A percentile compares a stretch with the other conserved stretches of the same genome.
Evolutionary conservation across 2,113 vertebrate genomes (phyloP).

Genomic region (Rhipidura dahli): DNA sequence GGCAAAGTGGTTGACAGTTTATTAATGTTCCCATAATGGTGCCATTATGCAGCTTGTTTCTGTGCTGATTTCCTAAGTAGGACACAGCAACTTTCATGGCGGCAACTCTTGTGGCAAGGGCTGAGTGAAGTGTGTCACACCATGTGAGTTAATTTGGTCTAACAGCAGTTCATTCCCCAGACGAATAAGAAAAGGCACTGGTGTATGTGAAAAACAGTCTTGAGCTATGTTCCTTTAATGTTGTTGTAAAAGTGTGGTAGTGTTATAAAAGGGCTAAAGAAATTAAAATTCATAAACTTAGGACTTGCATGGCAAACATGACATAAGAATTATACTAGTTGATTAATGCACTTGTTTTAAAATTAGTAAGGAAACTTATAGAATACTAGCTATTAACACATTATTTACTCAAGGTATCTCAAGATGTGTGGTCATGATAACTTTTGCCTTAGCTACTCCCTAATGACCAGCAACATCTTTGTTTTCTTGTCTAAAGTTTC

Average conservation of each 20-base stretch:
- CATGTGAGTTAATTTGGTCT: conserved; percentile 18
- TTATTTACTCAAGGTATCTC: background rate
- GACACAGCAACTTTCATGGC: background rate
- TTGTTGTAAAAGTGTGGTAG: background rate
- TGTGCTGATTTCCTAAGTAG: background rate
- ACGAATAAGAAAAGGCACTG: conserved; percentile 12
- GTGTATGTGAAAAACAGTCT: background rate
- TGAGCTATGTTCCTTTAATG: background rate
- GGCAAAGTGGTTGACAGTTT: background rate
- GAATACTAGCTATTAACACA: background rate
- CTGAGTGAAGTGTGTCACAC: conserved; percentile 5
- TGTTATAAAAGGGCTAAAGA: background rate
- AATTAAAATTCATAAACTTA: conserved; percentile 12
- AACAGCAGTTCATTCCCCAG: background rate
- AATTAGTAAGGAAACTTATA: background rate
- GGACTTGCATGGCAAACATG: background rate
- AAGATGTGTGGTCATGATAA: background rate
- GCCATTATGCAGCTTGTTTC: background rate
- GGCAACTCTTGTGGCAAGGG: background rate
- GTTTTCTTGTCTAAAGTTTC: background rate
- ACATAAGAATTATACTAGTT: background rate
- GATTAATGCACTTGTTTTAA: background rate
- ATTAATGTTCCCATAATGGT: background rate
- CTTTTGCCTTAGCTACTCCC: background rate
- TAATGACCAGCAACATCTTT: background rate